Percentiles rank a stretch among this genome's conserved stretches.
Evolutionary conservation across 2,888 invertebrate species (phyloP).

Genomic region (Philonicus albiceps): DNA sequence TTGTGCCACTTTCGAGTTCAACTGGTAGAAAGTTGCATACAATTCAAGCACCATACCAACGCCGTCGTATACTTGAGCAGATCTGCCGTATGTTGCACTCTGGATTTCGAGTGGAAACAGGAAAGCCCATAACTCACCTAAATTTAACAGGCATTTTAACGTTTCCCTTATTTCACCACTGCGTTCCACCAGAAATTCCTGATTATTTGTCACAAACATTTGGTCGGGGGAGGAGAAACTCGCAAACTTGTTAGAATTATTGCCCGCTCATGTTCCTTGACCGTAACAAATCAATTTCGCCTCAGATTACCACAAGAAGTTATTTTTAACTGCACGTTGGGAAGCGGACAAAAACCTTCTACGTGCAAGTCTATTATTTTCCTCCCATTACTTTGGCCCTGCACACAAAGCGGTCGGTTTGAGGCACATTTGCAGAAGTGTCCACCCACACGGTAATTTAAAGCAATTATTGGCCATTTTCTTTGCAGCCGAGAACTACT

Average conservation of each 20-base stretch:
- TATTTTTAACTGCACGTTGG: conserved; percentile 27
- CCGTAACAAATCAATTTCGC: conserved; percentile 32
- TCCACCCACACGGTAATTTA: conserved; percentile 30
- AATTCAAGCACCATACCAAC: background rate
- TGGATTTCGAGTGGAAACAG: background rate
- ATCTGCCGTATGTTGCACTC: background rate
- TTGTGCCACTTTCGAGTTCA: background rate
- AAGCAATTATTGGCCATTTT: conserved; percentile 31
- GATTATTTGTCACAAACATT: conserved; percentile 30
- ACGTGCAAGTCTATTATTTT: conserved; percentile 34
- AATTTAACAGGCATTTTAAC: background rate
- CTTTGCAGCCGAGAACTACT: conserved; percentile 16
- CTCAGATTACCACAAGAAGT: conserved; percentile 31
- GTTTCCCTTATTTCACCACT: background rate
- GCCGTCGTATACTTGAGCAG: background rate
- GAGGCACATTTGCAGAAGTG: conserved; percentile 25
- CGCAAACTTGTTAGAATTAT: conserved; percentile 15
- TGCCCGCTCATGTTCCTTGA: conserved; percentile 24
- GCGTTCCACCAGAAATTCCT: background rate
- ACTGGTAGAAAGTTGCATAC: background rate
- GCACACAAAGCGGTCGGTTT: background rate
- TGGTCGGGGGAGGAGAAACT: background rate
- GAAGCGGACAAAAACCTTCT: background rate
- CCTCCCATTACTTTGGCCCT: background rate
- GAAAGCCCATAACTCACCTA: background rate